Evolutionary conservation across 1,140 invertebrate species (phyloP), one percentile per base, ranked within the genome.

Genomic region (Homarus americanus): DNA sequence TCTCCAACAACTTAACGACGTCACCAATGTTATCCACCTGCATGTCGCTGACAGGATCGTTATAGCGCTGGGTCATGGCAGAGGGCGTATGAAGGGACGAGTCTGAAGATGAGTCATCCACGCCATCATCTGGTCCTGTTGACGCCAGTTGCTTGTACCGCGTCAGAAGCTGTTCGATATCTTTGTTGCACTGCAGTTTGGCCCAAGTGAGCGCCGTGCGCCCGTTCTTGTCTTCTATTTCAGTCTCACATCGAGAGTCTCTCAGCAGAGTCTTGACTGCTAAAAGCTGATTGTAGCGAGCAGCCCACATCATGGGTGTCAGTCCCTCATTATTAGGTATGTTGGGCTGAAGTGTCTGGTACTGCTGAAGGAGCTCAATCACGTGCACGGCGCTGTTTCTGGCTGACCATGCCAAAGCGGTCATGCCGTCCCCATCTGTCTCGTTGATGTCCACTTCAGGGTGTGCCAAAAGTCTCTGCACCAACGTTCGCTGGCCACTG

Each of bases 251-350:
- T 9, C 92, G 82, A 7, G 92, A 41, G 38, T 93, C 92, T 17
- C 92, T 82, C n/a, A 93, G 87, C 17, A 93, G 82, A n/a, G 92
- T 91, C 76, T 91, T 88, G 12, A 91, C 91, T 17, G 88, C 86
- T 4, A 93, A n/a, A 2, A 91, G 69, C 83, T 93, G 90, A 38
- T 93, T 92, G 41, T 75, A 75, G 9, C 92, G 82, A 17, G 92
- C 90, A 2, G 91, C 92, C 92, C 92, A 93, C 92, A 93, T 93
- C n/a, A 93, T 73, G 24, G 92, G 89, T 32, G 92, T 93, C 38
- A 93, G n/a, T 10, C 91, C 90, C 24, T 93, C 87, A 7, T 4
- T n/a, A 38, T 93, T 91, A 12, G 86, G 28, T 66, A 58, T 82
- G 75, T 93, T 83, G 0, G 92, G 92, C 32, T 91, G 41, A 0